Evolutionary conservation across 2,888 invertebrate genomes (phyloP), one percentile per base, ranked within the genome.

Genomic region (Himalopsyche anomala): DNA sequence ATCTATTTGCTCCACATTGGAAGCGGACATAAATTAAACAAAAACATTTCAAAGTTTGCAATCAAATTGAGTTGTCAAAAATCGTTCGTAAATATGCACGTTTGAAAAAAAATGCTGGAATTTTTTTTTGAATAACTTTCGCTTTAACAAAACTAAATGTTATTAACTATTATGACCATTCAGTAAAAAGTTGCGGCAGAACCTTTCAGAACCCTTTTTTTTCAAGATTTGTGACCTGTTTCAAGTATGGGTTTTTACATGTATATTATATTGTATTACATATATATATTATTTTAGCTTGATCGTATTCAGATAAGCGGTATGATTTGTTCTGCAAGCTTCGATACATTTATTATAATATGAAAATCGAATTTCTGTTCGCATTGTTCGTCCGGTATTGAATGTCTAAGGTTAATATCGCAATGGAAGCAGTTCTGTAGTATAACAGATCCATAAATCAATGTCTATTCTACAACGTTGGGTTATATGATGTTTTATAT

Each of bases 331-430:
- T 62, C 19, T 62, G 19, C 62, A 62, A 62, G 62, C 62, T 28
- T 62, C 28, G 62, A 62, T 19, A 62, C 62, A 62, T 62, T 62
- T 62, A 62, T 62, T 62, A 62, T 62, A 62, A 62, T 62, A 62
- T 62, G 62, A 62, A 62, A 62, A 62, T 62, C 62, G 62, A 62
- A 62, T 62, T 62, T n/a, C 62, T 28, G 28, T 62, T 62, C 19
- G 11, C 62, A 62, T 62, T 62, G 62, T 62, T 62, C 62, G 62
- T 62, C 9, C 28, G 62, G 62, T 62, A 62, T 62, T 62, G 62
- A 11, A 62, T 62, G 19, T n/a, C 19, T 62, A 62, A 62, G 62
- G 62, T 62, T 62, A 62, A 62, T 62, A 62, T 62, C 62, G 62
- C 62, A 19, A n/a, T 19, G 62, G 19, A 19, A 19, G 62, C 62